These are phyloP conservation scores for Cephus nigrinus DNA, from an alignment of 2,888 invertebrate genomes.

Conservation along the genomic window DNA sequence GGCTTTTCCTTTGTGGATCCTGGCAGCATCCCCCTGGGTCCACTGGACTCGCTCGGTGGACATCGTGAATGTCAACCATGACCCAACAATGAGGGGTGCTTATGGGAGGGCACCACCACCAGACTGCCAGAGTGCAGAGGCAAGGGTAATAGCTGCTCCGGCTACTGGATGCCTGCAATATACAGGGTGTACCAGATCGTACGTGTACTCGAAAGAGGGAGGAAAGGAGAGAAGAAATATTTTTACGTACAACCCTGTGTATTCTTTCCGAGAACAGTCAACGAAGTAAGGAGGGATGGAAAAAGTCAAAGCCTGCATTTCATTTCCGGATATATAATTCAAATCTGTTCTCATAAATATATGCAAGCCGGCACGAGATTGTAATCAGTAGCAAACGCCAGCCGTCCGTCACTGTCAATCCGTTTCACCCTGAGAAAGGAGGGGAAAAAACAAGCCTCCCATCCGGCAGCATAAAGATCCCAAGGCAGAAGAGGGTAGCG, in stretches of 20 bases:
- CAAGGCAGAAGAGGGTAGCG: not conserved
- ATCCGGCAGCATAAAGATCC: not conserved
- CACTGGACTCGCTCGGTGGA: constrained; percentile 27
- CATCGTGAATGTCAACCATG: constrained; percentile 50
- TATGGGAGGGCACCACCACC: not conserved
- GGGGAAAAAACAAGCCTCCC: not conserved
- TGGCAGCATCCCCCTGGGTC: constrained; percentile 13
- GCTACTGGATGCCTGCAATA: not conserved
- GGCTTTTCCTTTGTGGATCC: constrained; percentile 38
- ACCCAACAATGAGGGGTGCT: constrained; percentile 40
- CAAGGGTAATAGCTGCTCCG: not conserved
- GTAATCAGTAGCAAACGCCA: constrained; percentile 47
- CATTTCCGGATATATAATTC: constrained; percentile 6
- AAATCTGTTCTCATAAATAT: not conserved
- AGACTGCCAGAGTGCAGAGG: not conserved
- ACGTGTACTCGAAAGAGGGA: not conserved
- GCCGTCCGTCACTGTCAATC: constrained; percentile 40
- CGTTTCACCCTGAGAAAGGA: not conserved
- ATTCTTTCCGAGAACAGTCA: not conserved
- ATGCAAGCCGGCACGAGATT: constrained; percentile 39
- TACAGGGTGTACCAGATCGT: not conserved
- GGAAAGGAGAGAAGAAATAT: not conserved
- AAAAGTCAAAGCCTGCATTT: constrained; percentile 1
- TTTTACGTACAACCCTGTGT: not conserved
- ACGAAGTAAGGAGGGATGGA: not conserved